Percentiles rank a stretch among this genome's conserved stretches.
Evolutionary conservation across 2,113 vertebrate species (phyloP).

Genomic region (Leptosomus discolor): DNA sequence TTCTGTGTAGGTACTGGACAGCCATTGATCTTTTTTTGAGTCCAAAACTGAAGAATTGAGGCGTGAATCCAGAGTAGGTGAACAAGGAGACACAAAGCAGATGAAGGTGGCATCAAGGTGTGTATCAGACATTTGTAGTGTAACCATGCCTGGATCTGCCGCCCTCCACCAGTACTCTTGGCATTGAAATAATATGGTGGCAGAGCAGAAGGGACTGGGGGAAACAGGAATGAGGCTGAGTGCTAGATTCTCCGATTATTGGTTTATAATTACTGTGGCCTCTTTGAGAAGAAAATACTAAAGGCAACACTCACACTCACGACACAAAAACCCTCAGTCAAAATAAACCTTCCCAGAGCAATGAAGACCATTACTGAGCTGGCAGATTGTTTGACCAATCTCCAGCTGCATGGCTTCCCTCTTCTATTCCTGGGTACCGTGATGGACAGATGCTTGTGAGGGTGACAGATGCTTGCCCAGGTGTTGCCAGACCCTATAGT

Average conservation of each 20-base stretch:
- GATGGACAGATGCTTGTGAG: fast-evolving
- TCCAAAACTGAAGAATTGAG: not conserved
- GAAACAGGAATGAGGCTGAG: not conserved
- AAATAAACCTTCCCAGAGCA: not conserved
- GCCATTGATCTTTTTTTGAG: not conserved
- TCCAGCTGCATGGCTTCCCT: not conserved
- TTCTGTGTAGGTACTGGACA: not conserved
- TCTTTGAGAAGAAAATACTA: not conserved
- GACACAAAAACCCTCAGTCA: not conserved
- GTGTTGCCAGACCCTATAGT: fast-evolving
- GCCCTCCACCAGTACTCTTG: fast-evolving
- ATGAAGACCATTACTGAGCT: not conserved
- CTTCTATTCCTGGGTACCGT: fast-evolving
- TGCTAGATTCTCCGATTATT: not conserved
- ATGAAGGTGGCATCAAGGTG: not conserved
- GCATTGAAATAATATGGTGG: not conserved
- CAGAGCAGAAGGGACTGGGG: not conserved
- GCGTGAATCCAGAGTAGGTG: not conserved
- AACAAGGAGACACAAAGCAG: not conserved
- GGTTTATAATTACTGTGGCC: not conserved
- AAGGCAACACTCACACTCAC: not conserved
- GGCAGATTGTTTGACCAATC: not conserved
- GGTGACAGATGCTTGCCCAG: not conserved
- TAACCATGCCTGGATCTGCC: not conserved
- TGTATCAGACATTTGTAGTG: not conserved